Evolutionary conservation across 1,140 invertebrate genomes (phyloP).

Genomic region (Aphidius ervi): DNA sequence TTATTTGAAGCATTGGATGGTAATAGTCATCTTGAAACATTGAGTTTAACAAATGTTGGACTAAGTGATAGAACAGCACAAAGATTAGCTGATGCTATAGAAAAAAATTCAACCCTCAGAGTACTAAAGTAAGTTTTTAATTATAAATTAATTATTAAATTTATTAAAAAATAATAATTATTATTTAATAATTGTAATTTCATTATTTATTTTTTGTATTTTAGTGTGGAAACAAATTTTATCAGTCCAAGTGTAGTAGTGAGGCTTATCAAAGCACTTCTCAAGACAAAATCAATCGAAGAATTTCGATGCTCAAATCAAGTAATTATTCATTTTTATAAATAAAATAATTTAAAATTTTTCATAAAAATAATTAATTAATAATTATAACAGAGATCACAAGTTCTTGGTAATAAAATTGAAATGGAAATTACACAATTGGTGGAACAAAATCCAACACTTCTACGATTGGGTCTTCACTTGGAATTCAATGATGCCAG

Average conservation of each 20-base stretch:
- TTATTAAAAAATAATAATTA: conserved; percentile 11
- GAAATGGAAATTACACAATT: conserved; percentile 96
- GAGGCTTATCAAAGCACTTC: conserved; percentile 77
- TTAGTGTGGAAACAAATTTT: conserved; percentile 91
- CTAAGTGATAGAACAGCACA: conserved; percentile 84
- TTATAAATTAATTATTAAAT: conserved; percentile 2
- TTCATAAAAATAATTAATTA: not conserved
- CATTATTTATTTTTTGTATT: conserved; percentile 25
- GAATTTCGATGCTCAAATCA: conserved; percentile 95
- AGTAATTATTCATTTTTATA: conserved; percentile 54
- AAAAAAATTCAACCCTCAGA: conserved; percentile 81
- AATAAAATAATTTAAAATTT: conserved; percentile 9
- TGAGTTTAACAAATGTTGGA: conserved; percentile 91
- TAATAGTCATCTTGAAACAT: conserved; percentile 87
- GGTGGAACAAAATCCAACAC: conserved; percentile 87
- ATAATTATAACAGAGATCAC: conserved; percentile 68
- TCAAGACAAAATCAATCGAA: conserved; percentile 81
- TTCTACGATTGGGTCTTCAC: conserved; percentile 88
- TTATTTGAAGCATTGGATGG: conserved; percentile 83
- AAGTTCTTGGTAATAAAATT: conserved; percentile 93
- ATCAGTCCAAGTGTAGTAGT: conserved; percentile 81
- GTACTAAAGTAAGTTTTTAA: conserved; percentile 69
- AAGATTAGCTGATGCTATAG: conserved; percentile 78
- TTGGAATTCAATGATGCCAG: conserved; percentile 95
- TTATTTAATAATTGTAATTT: conserved; percentile 3